Evolutionary conservation across 2,888 invertebrate species (phyloP).

Genomic region (Hirtodrosophila trivittata): DNA sequence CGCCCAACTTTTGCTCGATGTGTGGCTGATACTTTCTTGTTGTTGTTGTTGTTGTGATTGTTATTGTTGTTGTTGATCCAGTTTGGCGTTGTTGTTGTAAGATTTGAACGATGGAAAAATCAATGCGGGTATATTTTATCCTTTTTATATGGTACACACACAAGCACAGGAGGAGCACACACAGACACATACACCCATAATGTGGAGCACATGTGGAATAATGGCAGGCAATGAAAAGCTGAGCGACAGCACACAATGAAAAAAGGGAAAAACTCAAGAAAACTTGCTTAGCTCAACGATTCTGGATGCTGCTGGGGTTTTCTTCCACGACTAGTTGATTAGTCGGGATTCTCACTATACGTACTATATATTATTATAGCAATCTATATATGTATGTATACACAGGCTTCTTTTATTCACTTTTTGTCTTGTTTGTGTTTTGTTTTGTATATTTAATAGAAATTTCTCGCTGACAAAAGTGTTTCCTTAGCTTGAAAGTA

Average conservation of each 20-base stretch:
- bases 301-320: slow-evolving; percentile 24
- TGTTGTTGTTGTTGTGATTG: slow-evolving; percentile 40
- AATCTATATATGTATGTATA: slow-evolving; percentile 32
- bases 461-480: no score
- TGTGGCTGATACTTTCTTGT: slow-evolving; percentile 28
- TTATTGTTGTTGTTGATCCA: slow-evolving; percentile 42
- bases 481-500: no score
- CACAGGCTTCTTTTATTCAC: slow-evolving; percentile 1
- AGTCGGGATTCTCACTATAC: slow-evolving; percentile 35
- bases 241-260: slow-evolving; percentile 21
- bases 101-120: slow-evolving; percentile 51
- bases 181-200: slow-evolving; percentile 32
- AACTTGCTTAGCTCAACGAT: slow-evolving; percentile 55
- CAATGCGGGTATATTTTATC: slow-evolving; percentile 75
- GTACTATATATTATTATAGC: slow-evolving; percentile 48
- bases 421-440: slow-evolving; percentile 41
- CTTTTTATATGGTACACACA: slow-evolving; percentile 46
- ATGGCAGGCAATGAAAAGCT: slow-evolving; percentile 43
- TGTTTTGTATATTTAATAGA: slow-evolving; percentile 25
- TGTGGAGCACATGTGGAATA: slow-evolving; percentile 26
- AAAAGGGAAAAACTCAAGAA: slow-evolving; percentile 30
- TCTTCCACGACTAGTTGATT: slow-evolving; percentile 55
- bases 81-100: slow-evolving; percentile 41
- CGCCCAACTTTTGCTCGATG: slow-evolving; percentile 44
- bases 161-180: no score